Base-by-base conservation (phyloP, 1,140 invertebrate genomes). In the Micrasema minimum region DNA sequence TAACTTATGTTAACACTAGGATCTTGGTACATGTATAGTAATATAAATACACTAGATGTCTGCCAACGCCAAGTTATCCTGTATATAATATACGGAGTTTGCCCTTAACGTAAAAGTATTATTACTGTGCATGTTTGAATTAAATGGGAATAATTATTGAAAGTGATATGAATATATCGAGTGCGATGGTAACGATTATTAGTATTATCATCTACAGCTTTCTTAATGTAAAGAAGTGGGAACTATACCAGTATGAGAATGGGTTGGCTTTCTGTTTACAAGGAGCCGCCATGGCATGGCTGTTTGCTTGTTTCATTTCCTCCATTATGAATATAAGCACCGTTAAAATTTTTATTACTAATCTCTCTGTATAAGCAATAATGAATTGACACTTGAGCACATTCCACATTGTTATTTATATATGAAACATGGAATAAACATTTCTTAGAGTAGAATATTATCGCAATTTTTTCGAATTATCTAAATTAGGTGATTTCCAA, bases 311-410 rank as follows among this genome's bases (percentile, higher is more conserved):
- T 57, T 57, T 57, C 53, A 37, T 38, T 37, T 57, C 53, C 20
- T 57, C 31, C 53, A 38, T 57, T 57, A 57, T 57, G 53, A 57
- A 57, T 57, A 57, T 35, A 55, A 57, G 53, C 53, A 57, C 53
- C 53, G 23, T 57, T 57, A 57, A 35, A 35, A 35, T 16, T 16
- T 57, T 57, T 57, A 57, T 57, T 57, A 57, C 53, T 57, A 57
- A 57, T 51, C 53, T 57, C 37, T 57, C 53, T 57, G 53, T 57
- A 57, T 57, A 57, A 57, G 53, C 53, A 57, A 57, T 57, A 57
- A 57, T 57, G 53, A 57, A 57, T 57, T 57, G 53, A 57, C 53
- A 35, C 53, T 57, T 57, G 53, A 57, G 53, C 53, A 57, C 53
- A 37, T 57, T 57, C 53, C 53, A 57, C 53, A 3, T 57, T 35